These are phyloP conservation scores for Thymelicus lineola DNA, from an alignment of 2,888 invertebrate genomes.

Conservation along the genomic window DNA sequence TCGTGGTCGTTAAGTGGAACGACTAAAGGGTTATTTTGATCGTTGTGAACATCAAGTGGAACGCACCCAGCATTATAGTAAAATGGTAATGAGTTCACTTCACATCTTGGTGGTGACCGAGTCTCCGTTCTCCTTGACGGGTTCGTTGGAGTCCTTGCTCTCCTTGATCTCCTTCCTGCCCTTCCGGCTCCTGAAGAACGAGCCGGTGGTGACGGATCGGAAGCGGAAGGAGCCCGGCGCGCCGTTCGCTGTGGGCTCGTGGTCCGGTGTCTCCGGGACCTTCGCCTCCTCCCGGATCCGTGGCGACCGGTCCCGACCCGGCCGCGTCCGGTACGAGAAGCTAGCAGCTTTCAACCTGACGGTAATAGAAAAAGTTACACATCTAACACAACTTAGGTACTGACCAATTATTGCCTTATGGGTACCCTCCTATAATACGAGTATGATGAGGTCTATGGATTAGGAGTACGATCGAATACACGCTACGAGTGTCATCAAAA, in stretches of 20 bases:
- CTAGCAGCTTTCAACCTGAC: slow-evolving; percentile 60
- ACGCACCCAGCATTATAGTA: too few species aligned
- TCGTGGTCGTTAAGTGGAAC: too few species aligned
- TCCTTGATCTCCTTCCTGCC: slow-evolving; percentile 54
- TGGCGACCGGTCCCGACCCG: slow-evolving; percentile 63
- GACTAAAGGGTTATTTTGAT: too few species aligned
- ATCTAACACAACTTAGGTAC: too few species aligned
- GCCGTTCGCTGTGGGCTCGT: slow-evolving; percentile 53
- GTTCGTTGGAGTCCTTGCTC: slow-evolving; percentile 51
- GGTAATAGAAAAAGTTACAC: too few species aligned
- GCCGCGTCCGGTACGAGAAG: slow-evolving; percentile 68
- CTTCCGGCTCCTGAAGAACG: slow-evolving; percentile 65
- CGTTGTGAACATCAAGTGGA: too few species aligned
- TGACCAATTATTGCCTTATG: too few species aligned
- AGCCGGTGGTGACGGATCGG: slow-evolving; percentile 70
- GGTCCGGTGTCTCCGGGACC: slow-evolving; percentile 51
- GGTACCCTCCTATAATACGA: too few species aligned
- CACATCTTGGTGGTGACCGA: slow-evolving; percentile 69
- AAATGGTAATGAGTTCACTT: too few species aligned
- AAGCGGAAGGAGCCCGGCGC: slow-evolving; percentile 65
- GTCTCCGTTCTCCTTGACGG: slow-evolving; percentile 61
- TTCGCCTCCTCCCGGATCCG: slow-evolving; percentile 58
- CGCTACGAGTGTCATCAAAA: too few species aligned
- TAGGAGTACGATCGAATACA: too few species aligned
- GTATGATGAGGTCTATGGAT: too few species aligned